Base-by-base conservation (phyloP, 2,888 invertebrate genomes). In the Ichneumon xanthorius region DNA sequence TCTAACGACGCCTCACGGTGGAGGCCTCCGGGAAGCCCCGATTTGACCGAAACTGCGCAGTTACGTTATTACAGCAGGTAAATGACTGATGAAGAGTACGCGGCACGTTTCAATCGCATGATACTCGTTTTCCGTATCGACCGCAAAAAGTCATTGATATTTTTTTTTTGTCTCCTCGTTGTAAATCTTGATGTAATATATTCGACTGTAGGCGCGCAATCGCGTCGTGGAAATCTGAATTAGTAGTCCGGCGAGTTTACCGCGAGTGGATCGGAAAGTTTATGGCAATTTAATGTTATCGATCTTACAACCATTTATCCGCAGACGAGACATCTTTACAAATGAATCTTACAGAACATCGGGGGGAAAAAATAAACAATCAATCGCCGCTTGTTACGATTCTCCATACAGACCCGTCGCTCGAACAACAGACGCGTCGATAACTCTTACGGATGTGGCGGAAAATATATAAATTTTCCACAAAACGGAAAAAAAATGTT, bases 31-130 rank as follows among this genome's bases (percentile, higher is more conserved):
- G 76, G 71, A 76, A 84, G n/a, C 37, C 71, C 63, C 48, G 55
- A 71, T 76, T 71, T 50, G 30, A 30, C 68, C 45, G 45, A 16
- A 48, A 68, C 53, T 75, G 55, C 75, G 75, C 65, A 84, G 72
- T 72, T 37, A 16, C 14, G 22, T 48, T 30, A 37, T 55, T 30
- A 33, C 71, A 2, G 53, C 33, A 63, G 63, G 11, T 11, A 33
- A 3, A 55, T 40, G 58, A 72, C 33, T 26, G 53, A 50, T 19
- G 30, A 53, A 53, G 26, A 14, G 37, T 19, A 72, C n/a, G 48
- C n/a, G 22, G 58, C n/a, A 40, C 55, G 7, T 3, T 68, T 26
- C 30, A 19, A 22, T 63, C n/a, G 22, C 14, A 19, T 40, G 11
- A 16, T 40, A n/a, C 11, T 30, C n/a, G 30, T 70, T 75, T 55